phyloP scores from a whole-genome alignment of 2,797 vertebrate species.

The Champsocephalus esox region DNA sequence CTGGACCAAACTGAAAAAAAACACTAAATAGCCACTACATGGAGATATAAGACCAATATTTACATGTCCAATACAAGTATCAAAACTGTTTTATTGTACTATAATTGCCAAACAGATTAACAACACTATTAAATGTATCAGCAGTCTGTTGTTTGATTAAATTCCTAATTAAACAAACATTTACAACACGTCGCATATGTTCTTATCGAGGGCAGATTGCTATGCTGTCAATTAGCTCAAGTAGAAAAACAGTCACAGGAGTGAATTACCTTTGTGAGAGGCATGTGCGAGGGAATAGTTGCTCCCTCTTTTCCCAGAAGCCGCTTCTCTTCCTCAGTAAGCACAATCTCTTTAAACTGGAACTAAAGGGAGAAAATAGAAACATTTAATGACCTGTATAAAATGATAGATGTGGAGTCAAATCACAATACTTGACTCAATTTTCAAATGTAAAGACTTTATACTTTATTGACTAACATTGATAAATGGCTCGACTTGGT shows the following conservation, averaged over 20 bases:
- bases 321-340: slow-evolving; percentile 91
- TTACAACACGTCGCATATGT: slow-evolving; percentile 7
- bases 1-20: neutral
- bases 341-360: slow-evolving; percentile 83
- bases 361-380: slow-evolving; percentile 69
- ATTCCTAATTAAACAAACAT: neutral
- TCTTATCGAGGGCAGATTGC: neutral
- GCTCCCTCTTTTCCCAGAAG: slow-evolving; percentile 90
- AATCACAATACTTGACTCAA: too few species aligned
- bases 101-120: neutral
- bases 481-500: too few species aligned
- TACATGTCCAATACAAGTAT: neutral
- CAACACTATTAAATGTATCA: neutral
- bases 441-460: too few species aligned
- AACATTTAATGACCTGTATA: neutral
- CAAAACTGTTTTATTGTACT: neutral
- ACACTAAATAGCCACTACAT: neutral
- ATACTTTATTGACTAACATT: too few species aligned
- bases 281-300: slow-evolving; percentile 85
- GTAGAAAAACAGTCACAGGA: neutral
- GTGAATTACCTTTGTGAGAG: slow-evolving; percentile 89
- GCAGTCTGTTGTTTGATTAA: neutral
- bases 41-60: neutral
- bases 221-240: neutral
- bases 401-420: neutral